These are phyloP conservation scores for Uropsilus gracilis DNA, from an alignment of 2,113 vertebrate genomes.

Conservation along the genomic window DNA sequence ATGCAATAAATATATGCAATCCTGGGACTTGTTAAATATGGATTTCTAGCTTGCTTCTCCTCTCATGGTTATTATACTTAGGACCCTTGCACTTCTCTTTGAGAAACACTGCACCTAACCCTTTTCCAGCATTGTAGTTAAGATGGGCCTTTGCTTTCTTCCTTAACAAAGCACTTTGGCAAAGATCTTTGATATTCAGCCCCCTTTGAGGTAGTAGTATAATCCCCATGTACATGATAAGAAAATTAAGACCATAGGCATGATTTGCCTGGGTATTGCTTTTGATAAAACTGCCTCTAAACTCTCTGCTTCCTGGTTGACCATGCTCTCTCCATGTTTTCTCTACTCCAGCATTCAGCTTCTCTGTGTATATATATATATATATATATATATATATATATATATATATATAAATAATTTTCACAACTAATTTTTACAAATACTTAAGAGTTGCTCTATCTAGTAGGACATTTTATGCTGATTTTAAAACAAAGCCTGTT, in stretches of 20 bases:
- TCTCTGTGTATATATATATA: neutral
- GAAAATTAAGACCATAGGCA: neutral
- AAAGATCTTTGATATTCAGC: neutral
- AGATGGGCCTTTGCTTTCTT: neutral
- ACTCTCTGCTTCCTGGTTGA: neutral
- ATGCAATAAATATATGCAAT: neutral
- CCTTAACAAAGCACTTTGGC: neutral
- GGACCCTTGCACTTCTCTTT: neutral
- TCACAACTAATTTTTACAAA: constrained; percentile 18
- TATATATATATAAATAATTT: neutral
- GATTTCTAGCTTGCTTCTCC: neutral
- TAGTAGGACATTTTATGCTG: neutral
- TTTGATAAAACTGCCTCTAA: neutral
- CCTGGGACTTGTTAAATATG: neutral
- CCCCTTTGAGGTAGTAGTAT: neutral
- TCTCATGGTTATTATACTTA: neutral
- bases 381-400: neutral
- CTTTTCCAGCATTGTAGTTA: neutral
- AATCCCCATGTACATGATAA: neutral
- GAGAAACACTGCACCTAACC: neutral
- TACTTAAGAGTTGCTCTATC: neutral
- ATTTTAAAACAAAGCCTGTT: neutral
- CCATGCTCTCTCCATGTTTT: neutral
- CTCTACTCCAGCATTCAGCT: neutral
- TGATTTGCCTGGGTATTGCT: neutral